Conservation (phyloP, 2,797 vertebrate genomes). For the Pipistrellus pipistrellus region DNA sequence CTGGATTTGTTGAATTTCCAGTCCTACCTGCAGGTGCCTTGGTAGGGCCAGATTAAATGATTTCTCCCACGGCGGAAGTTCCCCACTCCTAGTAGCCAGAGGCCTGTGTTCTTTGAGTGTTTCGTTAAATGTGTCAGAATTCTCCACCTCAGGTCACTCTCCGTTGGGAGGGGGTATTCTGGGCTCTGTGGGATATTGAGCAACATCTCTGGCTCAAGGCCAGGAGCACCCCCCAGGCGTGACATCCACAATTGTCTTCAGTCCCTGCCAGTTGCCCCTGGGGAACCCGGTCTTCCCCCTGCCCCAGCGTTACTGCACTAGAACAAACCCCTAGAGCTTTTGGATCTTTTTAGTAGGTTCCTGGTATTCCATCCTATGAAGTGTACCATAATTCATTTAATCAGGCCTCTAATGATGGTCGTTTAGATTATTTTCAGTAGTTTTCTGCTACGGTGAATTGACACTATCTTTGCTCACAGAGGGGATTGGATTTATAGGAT, state of each 20-base stretch:
- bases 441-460: not conserved
- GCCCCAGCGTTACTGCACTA: too few species aligned
- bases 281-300: too few species aligned
- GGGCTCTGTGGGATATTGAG: not conserved
- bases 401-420: not conserved
- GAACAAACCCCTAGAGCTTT: not conserved
- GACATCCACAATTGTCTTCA: not conserved
- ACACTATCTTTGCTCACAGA: not conserved
- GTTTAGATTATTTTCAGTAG: not conserved
- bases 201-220: not conserved
- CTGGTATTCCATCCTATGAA: not conserved
- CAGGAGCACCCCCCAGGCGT: not conserved
- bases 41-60: too few species aligned
- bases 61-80: too few species aligned
- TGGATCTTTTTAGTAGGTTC: not conserved
- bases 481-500: not conserved
- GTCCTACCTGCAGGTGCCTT: too few species aligned
- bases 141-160: not conserved
- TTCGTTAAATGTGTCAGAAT: not conserved
- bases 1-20: too few species aligned
- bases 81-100: too few species aligned
- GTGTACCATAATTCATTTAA: not conserved
- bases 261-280: not conserved
- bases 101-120: not conserved
- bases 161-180: not conserved